A percentile compares a stretch with the other conserved stretches of the same genome.
Evolutionary conservation across 2,113 vertebrate species (phyloP).

Genomic region (Cyphotilapia sp.): DNA sequence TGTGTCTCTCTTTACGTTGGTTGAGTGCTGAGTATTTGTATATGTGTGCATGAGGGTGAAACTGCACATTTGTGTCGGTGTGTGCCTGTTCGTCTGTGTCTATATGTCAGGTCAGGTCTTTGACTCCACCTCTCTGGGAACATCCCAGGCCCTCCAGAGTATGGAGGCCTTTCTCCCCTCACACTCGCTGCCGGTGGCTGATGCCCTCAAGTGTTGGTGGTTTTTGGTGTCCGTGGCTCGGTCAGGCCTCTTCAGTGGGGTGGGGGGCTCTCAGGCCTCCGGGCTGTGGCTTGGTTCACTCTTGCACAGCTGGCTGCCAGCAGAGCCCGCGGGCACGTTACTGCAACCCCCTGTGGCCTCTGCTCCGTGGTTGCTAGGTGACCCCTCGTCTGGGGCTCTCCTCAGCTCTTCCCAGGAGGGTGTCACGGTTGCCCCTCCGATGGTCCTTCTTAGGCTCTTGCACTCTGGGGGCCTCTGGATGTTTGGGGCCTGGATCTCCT

Average conservation of each 20-base stretch:
- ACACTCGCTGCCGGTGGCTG: not conserved
- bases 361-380: not conserved
- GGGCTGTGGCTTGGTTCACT: rapidly evolving
- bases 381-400: rapidly evolving
- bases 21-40: not conserved
- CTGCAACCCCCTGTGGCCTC: not conserved
- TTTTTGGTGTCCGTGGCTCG: not conserved
- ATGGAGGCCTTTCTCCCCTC: not conserved
- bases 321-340: rapidly evolving
- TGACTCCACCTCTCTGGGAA: not conserved
- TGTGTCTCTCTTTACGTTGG: not conserved
- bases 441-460: not conserved
- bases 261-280: not conserved
- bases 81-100: not conserved
- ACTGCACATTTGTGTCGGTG: not conserved
- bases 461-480: not conserved
- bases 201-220: not conserved
- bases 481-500: not conserved
- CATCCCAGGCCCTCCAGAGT: not conserved
- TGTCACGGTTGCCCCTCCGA: not conserved
- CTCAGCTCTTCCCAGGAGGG: not conserved
- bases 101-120: not conserved
- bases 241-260: not conserved
- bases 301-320: not conserved
- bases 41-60: not conserved